Evolutionary conservation across 23 tunicate species (phyloP), one percentile per base, ranked within the genome.

Genomic region (Botrylloides violaceus): DNA sequence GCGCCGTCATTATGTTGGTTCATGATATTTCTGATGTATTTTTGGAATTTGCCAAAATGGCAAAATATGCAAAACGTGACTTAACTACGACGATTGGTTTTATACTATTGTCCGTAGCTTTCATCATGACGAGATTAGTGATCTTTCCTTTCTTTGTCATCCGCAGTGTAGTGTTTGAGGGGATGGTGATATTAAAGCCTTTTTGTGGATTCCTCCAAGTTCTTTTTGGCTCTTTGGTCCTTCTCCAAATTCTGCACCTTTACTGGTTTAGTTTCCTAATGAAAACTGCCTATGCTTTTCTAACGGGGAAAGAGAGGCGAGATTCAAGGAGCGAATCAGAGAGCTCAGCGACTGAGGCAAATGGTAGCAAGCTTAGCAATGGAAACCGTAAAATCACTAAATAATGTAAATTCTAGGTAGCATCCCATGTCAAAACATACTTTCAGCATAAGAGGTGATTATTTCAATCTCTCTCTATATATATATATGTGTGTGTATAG

Each of bases 11-110:
- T 28, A 68, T 68, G 58, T 21, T 68, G 9, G 28, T 36, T 0
- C 74, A 68, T 23, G 74, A 68, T 68, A 20, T 68, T 39, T 68
- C 74, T 4, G 74, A 68, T 68, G 74, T 68, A 19, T 68, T 68
- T 36, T 3, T 68, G 27, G 74, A 68, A 43, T 68, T 68, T 1
- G 74, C 74, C 9, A 68, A 68, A 68, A 21, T 38, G 19, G 56
- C 57, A 36, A 36, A 68, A 28, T 68, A 68, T 36, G 58, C 57
- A 19, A 39, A 39, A 39, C 59, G 29, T 15, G 36, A 1, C 7
- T 34, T 21, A 36, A 12, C 47, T 0, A 36, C 74, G 26, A 19
- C 74, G 4, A 0, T 68, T 36, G 57, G 74, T 4, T 38, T 33
- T 0, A 28, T 68, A n/a, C 56, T 68, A 68, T 68, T 68, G 47